phyloP scores from a whole-genome alignment of 2,888 invertebrate genomes.

The Hypselothyrea guttata region DNA sequence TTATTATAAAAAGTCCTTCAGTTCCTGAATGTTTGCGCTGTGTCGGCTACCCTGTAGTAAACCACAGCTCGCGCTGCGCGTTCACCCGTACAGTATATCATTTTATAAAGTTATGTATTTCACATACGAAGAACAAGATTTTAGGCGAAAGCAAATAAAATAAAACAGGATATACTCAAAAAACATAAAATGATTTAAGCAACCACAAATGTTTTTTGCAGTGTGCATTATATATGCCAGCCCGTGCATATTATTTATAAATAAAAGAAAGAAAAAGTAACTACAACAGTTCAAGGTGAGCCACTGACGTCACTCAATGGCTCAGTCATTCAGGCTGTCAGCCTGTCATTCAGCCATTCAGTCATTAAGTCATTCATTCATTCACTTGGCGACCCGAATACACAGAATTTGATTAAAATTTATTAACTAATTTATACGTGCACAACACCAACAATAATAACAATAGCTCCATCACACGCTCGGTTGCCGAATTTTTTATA shows the following conservation, averaged over 20 bases:
- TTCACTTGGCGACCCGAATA: conserved; percentile 40
- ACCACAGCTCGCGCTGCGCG: no score
- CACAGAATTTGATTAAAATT: conserved; percentile 70
- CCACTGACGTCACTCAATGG: conserved; percentile 36
- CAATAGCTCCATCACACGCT: conserved; percentile 38
- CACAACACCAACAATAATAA: conserved; percentile 34
- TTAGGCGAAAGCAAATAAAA: no score
- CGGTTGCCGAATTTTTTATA: conserved; percentile 20
- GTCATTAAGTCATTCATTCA: conserved; percentile 21
- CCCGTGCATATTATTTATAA: conserved; percentile 1
- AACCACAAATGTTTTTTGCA: no score
- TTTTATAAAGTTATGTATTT: no score
- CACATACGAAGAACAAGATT: no score
- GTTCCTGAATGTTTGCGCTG: no score
- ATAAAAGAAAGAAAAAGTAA: conserved; percentile 13
- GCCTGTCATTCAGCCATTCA: no score
- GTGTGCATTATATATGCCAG: background rate
- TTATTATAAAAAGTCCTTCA: no score
- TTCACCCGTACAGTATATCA: no score
- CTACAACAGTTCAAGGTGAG: conserved; percentile 63
- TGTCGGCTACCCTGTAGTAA: no score
- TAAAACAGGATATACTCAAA: no score
- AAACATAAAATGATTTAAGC: no score
- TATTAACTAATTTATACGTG: conserved; percentile 67
- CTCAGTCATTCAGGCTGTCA: conserved; percentile 14